Conservation (phyloP, 1,140 invertebrate species). For the Drosophila erecta region DNA sequence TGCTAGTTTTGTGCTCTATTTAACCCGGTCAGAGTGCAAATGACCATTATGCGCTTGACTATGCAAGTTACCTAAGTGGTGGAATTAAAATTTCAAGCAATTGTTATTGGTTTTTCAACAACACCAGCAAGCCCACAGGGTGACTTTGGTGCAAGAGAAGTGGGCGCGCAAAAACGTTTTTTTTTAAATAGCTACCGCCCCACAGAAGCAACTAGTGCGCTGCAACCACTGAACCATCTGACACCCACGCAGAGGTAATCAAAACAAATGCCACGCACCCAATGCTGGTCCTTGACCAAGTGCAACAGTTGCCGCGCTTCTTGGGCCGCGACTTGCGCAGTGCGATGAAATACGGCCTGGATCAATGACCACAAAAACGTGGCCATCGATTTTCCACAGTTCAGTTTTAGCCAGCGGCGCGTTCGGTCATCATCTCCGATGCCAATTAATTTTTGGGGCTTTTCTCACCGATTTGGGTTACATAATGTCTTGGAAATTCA, state of each 20-base stretch:
- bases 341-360: constrained; percentile 37
- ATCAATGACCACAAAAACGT: constrained; percentile 67
- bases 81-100: not conserved
- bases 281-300: constrained; percentile 37
- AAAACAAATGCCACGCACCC: constrained; percentile 4
- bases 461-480: constrained; percentile 23
- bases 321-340: constrained; percentile 66
- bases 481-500: constrained; percentile 81
- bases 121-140: constrained; percentile 16
- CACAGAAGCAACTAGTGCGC: constrained; percentile 24
- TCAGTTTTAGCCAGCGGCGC: constrained; percentile 34
- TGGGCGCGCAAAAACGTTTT: constrained; percentile 14
- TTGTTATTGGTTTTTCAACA: constrained; percentile 52
- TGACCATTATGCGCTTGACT: no score
- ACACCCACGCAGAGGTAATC: constrained; percentile 10
- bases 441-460: constrained; percentile 17
- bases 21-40: not conserved
- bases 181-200: constrained; percentile 21
- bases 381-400: constrained; percentile 73
- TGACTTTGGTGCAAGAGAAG: constrained; percentile 1
- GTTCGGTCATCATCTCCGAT: constrained; percentile 16
- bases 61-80: not conserved
- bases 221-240: constrained; percentile 24
- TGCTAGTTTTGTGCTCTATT: not conserved
- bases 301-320: constrained; percentile 68